Evolutionary conservation across 2,113 vertebrate species (phyloP), one percentile per base, ranked within the genome.

Genomic region (Pseudorasbora parva): DNA sequence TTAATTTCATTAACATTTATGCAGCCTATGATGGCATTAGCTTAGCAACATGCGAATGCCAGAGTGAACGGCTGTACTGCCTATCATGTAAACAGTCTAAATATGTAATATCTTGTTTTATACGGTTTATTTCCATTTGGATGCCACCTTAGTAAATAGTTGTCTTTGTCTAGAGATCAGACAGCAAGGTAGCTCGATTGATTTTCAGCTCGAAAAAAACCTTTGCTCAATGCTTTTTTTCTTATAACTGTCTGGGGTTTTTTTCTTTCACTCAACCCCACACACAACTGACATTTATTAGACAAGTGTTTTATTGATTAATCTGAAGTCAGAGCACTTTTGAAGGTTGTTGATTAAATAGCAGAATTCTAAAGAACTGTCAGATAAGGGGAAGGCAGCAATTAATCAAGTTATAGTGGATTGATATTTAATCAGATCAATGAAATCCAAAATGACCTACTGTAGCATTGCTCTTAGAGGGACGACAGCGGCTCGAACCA

Each of bases 301-400:
- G 47, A 78, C 78, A 45, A 87, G 82, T 82, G 71, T 37, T 54
- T 21, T 84, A 87, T 84, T 59, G 86, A 87, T 84, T 82, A 57
- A 78, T 57, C 43, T 56, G 51, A 33, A 45, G 64, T 37, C 5
- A 72, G 81, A 82, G 30, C 30, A 5, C 64, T 33, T 78, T 41
- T 82, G 81, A 80, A 82, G 60, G 62, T 78, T 84, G 23, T 43
- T 17, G 12, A 84, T 78, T 37, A 79, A 19, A 79, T 17, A 45
- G 25, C 56, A 4, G 15, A 72, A 72, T 72, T 4, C 12, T 41
- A 37, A 41, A 27, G 76, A 59, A 19, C 37, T 45, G 56, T 45
- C 76, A 78, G 19, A 69, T n/a, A 23, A 56, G 68, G 6, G 71
- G 74, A 72, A 84, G n/a, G 25, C 33, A 12, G 25, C 30, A 45